Conservation (phyloP, 35 echinoderm and acorn worm genomes). For the Holothuria glaberrima region DNA sequence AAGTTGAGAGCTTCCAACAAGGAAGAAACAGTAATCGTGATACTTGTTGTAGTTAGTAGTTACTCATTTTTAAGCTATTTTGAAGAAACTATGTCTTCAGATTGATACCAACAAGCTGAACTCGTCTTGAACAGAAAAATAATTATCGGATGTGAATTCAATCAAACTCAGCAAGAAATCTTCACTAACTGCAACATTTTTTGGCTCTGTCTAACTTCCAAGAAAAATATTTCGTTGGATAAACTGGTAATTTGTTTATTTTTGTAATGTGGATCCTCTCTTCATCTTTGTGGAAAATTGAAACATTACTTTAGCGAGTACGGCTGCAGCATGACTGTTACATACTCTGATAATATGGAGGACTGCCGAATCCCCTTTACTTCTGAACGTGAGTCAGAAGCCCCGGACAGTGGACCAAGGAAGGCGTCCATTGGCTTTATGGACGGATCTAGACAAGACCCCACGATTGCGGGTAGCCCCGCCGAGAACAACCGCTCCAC, state of each 20-base stretch:
- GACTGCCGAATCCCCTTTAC: conserved; percentile 51
- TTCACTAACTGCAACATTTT: neutral
- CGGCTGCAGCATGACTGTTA: conserved; percentile 57
- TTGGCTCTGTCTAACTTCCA: neutral
- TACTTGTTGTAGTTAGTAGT: too few relatives aligned
- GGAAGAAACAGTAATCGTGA: too few relatives aligned
- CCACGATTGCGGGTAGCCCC: conserved; percentile 30
- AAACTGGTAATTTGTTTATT: too few relatives aligned
- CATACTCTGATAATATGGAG: conserved; percentile 52
- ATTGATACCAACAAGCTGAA: too few relatives aligned
- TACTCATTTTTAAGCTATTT: too few relatives aligned
- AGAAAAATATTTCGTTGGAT: neutral
- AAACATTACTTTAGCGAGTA: neutral
- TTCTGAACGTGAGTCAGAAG: conserved; percentile 40
- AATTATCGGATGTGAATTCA: neutral
- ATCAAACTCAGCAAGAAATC: too few relatives aligned
- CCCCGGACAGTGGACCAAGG: conserved; percentile 15
- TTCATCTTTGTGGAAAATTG: too few relatives aligned
- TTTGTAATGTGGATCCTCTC: too few relatives aligned
- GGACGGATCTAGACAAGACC: conserved; percentile 28
- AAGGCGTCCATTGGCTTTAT: conserved; percentile 40
- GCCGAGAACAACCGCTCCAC: conserved; percentile 39
- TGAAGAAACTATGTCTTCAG: neutral
- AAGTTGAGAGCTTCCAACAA: too few relatives aligned
- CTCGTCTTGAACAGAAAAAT: neutral